Percentiles rank a stretch among this genome's conserved stretches.
Evolutionary conservation across 2,888 invertebrate genomes (phyloP).

Genomic region (Cantharis rufa): DNA sequence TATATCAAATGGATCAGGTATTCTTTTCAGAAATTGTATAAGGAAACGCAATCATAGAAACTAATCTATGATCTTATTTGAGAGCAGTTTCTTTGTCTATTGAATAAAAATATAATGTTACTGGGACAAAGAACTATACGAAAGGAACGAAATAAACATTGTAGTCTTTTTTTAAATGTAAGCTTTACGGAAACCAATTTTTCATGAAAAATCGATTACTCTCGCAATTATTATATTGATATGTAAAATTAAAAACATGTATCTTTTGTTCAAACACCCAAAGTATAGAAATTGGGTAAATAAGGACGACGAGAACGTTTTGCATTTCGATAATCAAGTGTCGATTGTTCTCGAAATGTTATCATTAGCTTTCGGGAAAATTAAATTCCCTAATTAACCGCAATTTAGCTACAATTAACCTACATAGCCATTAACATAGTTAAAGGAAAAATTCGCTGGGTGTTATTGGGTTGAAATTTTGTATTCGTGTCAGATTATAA

Average conservation of each 20-base stretch:
- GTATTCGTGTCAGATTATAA: neutral
- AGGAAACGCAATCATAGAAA: constrained; percentile 47
- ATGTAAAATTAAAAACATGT: no score
- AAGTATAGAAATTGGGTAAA: no score
- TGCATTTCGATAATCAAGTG: neutral
- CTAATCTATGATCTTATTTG: constrained; percentile 45
- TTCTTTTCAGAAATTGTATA: constrained; percentile 32
- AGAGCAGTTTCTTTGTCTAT: neutral
- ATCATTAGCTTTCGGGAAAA: neutral
- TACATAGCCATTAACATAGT: neutral
- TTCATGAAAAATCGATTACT: neutral
- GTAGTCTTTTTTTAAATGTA: neutral
- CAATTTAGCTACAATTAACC: neutral
- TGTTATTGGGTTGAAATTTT: neutral
- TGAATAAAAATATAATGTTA: constrained; percentile 17
- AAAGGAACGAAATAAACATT: neutral
- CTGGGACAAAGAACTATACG: neutral
- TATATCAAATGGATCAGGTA: constrained; percentile 49
- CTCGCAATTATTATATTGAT: no score
- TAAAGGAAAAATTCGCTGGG: neutral
- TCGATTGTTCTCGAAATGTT: neutral
- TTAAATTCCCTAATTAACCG: neutral
- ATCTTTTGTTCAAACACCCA: no score
- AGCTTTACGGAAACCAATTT: neutral
- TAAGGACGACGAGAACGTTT: neutral